Evolutionary conservation across 2,888 invertebrate genomes (phyloP).

Genomic region (Spatulosminthurus flaviceps): DNA sequence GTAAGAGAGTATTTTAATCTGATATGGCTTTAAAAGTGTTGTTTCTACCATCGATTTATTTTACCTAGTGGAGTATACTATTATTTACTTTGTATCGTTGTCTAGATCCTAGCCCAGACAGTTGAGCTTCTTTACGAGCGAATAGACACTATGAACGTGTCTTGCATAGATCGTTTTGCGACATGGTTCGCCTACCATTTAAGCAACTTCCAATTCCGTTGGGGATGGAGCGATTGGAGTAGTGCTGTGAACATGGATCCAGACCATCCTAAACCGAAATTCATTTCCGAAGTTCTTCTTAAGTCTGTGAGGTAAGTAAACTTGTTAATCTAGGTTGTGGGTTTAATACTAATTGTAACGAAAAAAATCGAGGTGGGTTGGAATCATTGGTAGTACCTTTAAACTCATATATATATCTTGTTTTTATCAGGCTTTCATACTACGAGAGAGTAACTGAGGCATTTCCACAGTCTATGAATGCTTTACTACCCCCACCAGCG

Average conservation of each 20-base stretch:
- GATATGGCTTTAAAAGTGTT: too few relatives aligned
- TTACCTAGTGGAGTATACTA: too few relatives aligned
- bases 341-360: too few relatives aligned
- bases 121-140: constrained; percentile 96
- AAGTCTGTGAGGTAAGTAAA: constrained; percentile 83
- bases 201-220: constrained; percentile 98
- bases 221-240: constrained; percentile 99
- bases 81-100: too few relatives aligned
- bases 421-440: constrained; percentile 89
- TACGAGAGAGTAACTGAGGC: constrained; percentile 92
- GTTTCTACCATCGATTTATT: too few relatives aligned
- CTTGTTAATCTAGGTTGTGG: too few relatives aligned
- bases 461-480: constrained; percentile 85
- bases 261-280: constrained; percentile 93
- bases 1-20: constrained; percentile 65
- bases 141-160: constrained; percentile 96
- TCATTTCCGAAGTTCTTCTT: constrained; percentile 89
- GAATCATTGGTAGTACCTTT: too few relatives aligned
- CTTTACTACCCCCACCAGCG: constrained; percentile 85
- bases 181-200: constrained; percentile 98
- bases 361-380: too few relatives aligned
- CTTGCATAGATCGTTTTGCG: constrained; percentile 95
- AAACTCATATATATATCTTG: too few relatives aligned
- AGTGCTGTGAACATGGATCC: constrained; percentile 82
- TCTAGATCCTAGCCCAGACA: constrained; percentile 88